phyloP scores from a whole-genome alignment of 2,888 invertebrate genomes.

The Scelioninae gen. 2 region DNA sequence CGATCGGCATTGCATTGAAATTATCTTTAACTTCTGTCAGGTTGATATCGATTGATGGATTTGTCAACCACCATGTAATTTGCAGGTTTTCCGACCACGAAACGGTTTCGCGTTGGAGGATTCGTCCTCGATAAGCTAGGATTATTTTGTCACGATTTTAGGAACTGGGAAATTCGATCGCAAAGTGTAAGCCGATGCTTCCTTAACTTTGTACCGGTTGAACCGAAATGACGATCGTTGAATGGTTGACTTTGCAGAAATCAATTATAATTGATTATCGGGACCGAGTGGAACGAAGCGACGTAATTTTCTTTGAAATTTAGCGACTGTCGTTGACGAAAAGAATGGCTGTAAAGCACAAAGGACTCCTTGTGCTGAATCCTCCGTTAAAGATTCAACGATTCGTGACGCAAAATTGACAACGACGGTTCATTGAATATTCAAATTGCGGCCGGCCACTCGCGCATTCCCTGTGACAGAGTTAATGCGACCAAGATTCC shows the following conservation, averaged over 20 bases:
- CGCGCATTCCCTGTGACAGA: conserved; percentile 65
- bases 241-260: conserved; percentile 10
- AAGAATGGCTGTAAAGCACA: conserved; percentile 37
- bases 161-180: too few species aligned
- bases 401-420: conserved; percentile 66
- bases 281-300: neutral
- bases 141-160: too few species aligned
- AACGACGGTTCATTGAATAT: conserved; percentile 66
- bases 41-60: too few species aligned
- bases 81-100: too few species aligned
- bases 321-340: conserved; percentile 33
- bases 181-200: too few species aligned
- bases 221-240: neutral
- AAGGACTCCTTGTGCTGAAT: conserved; percentile 54
- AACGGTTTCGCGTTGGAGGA: too few species aligned
- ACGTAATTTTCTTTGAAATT: conserved; percentile 46
- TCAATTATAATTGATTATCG: conserved; percentile 32
- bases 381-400: conserved; percentile 66
- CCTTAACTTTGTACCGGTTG: neutral
- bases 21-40: too few species aligned
- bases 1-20: too few species aligned
- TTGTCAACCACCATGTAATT: too few species aligned
- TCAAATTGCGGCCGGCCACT: conserved; percentile 63
- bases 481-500: conserved; percentile 53
- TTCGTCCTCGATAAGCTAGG: too few species aligned